Percentiles rank a stretch among this genome's conserved stretches.
phyloP scores from a whole-genome alignment of 2,113 vertebrate species.

The Pomatostomus ruficeps region DNA sequence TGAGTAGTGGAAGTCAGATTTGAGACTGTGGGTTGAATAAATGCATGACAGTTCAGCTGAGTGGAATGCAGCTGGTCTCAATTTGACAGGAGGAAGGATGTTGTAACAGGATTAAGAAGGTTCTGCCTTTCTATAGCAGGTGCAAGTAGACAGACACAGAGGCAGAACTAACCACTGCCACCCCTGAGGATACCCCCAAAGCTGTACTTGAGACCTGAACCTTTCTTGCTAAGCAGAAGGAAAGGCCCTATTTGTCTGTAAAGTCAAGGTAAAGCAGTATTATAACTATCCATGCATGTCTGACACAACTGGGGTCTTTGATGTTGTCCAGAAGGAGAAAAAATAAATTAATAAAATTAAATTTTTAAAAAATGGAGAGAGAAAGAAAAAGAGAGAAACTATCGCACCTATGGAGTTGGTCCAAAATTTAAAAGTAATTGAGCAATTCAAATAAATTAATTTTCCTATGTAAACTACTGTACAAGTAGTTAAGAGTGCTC shows the following conservation, averaged over 20 bases:
- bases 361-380: background rate
- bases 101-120: background rate
- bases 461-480: background rate
- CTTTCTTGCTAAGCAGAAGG: background rate
- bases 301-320: background rate
- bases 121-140: background rate
- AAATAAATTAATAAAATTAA: background rate
- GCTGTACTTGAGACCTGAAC: background rate
- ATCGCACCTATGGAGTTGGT: background rate
- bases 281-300: background rate
- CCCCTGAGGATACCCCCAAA: background rate
- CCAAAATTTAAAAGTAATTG: background rate
- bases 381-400: background rate
- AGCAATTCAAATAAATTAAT: background rate
- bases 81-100: background rate
- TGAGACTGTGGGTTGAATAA: background rate
- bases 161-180: background rate
- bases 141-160: background rate
- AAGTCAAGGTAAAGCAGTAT: background rate
- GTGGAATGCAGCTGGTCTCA: background rate
- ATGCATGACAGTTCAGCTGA: background rate
- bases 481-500: background rate
- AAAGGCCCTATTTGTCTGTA: background rate
- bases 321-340: background rate
- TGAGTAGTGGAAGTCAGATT: background rate